Percentiles rank a stretch among this genome's conserved stretches.
Conservation (phyloP, 2,113 vertebrate genomes). For the Macrotus californicus region DNA sequence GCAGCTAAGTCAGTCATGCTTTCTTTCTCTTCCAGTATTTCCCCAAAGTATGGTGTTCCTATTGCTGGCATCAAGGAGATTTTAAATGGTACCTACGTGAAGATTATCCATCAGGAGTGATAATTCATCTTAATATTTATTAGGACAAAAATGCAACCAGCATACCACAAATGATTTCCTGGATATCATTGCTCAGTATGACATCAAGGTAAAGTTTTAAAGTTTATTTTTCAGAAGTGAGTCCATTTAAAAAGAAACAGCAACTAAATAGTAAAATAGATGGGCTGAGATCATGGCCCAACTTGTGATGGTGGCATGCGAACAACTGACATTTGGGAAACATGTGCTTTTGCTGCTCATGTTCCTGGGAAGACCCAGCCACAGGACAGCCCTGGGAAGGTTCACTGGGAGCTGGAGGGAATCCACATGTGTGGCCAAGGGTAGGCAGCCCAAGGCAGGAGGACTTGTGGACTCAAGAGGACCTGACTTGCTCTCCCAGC, state of each 20-base stretch:
- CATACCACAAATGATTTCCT: background rate
- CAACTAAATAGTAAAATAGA: background rate
- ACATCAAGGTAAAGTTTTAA: background rate
- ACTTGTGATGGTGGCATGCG: background rate
- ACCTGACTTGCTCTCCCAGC: background rate
- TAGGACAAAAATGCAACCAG: background rate
- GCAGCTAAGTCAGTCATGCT: background rate
- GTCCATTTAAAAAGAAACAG: conserved; percentile 15
- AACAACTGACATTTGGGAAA: background rate
- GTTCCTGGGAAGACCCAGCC: background rate
- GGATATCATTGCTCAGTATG: background rate
- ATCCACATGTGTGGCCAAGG: background rate
- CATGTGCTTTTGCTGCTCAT: background rate
- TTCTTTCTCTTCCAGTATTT: conserved; percentile 8
- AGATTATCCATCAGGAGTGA: background rate
- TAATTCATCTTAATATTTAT: background rate
- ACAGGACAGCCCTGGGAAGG: background rate
- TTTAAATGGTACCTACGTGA: conserved; percentile 10
- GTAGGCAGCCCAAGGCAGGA: background rate
- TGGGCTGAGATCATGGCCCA: background rate
- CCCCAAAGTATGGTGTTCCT: background rate
- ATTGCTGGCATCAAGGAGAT: background rate
- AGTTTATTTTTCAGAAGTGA: background rate
- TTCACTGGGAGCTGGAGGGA: background rate
- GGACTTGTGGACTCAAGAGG: background rate